Evolutionary conservation across 2,797 vertebrate genomes (phyloP).

Genomic region (Odontamblyopus rebecca): DNA sequence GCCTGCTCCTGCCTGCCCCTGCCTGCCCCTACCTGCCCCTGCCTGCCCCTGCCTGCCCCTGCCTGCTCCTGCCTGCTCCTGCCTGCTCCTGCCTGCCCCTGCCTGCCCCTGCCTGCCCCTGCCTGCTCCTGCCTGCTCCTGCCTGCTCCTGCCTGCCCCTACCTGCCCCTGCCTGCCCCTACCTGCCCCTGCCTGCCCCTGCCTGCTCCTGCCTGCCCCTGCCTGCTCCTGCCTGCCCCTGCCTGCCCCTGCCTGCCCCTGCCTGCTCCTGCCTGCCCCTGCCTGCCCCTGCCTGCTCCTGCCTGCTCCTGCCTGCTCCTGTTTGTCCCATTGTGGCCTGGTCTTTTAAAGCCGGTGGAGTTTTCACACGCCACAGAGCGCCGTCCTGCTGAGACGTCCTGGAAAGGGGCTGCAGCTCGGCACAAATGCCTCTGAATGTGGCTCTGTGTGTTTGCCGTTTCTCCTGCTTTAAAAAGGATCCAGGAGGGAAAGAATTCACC

Average conservation of each 20-base stretch:
- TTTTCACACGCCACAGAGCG: slow-evolving; percentile 90
- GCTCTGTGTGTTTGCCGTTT: slow-evolving; percentile 72
- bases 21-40: slow-evolving; percentile 7
- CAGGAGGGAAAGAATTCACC: slow-evolving; percentile 72
- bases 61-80: not conserved
- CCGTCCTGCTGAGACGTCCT: slow-evolving; percentile 89
- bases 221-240: slow-evolving; percentile 60
- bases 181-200: no score
- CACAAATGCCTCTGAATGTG: slow-evolving; percentile 85
- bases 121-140: not conserved
- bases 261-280: no score
- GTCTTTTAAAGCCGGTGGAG: slow-evolving; percentile 84
- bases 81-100: slow-evolving; percentile 64
- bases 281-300: not conserved
- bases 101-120: no score
- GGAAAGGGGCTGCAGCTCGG: slow-evolving; percentile 84
- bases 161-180: no score
- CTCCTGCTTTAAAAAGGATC: slow-evolving; percentile 64
- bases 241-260: no score
- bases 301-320: slow-evolving; percentile 56
- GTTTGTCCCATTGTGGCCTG: slow-evolving; percentile 89
- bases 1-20: slow-evolving; percentile 56
- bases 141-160: slow-evolving; percentile 56
- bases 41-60: no score
- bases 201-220: not conserved